Evolutionary conservation across 1,140 invertebrate genomes (phyloP).

Genomic region (Saxidomus purpurata): DNA sequence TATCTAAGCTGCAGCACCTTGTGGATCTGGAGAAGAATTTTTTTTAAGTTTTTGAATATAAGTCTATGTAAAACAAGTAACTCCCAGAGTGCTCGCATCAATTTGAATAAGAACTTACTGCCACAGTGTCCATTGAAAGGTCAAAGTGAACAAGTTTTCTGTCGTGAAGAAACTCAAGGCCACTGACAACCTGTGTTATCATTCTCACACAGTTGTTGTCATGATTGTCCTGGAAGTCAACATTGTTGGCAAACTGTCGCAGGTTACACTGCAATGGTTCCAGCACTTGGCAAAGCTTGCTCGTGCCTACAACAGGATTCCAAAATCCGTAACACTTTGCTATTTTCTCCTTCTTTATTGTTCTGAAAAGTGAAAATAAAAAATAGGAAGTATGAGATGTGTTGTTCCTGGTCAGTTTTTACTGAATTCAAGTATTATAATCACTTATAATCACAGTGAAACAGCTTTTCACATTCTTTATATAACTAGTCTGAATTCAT

Average conservation of each 20-base stretch:
- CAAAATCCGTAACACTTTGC: slow-evolving; percentile 40
- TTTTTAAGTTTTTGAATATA: too few relatives aligned
- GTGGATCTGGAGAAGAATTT: too few relatives aligned
- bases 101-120: slow-evolving; percentile 57
- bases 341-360: slow-evolving; percentile 1
- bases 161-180: slow-evolving; percentile 66
- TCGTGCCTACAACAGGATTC: neutral
- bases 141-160: slow-evolving; percentile 67
- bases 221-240: neutral
- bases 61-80: too few relatives aligned
- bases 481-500: too few relatives aligned
- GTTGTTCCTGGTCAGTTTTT: too few relatives aligned
- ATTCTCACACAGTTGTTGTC: slow-evolving; percentile 34
- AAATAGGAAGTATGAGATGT: too few relatives aligned
- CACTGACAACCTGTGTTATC: slow-evolving; percentile 54
- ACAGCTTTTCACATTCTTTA: too few relatives aligned
- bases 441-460: too few relatives aligned
- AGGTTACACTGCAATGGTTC: slow-evolving; percentile 50
- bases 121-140: slow-evolving; percentile 67
- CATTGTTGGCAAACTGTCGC: neutral
- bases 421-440: too few relatives aligned
- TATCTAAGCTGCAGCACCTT: too few relatives aligned
- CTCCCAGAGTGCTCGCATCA: too few relatives aligned
- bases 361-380: neutral
- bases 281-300: slow-evolving; percentile 30